Conservation (phyloP, 2,888 invertebrate genomes). For the Nymphalis c-album region DNA sequence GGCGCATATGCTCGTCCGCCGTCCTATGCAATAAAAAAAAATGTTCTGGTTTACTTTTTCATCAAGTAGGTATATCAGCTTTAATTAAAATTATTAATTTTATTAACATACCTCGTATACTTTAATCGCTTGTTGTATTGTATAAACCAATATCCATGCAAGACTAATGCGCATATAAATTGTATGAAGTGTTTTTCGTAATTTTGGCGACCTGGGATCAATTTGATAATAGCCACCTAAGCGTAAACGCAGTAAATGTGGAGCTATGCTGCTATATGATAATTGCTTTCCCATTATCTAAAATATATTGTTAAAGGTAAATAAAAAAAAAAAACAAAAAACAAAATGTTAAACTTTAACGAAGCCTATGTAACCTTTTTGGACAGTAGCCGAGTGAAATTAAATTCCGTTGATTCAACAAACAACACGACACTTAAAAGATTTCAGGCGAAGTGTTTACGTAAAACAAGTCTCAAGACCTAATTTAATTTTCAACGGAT, state of each 20-base stretch:
- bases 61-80: no score
- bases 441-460: slow-evolving; percentile 32
- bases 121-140: slow-evolving; percentile 52
- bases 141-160: slow-evolving; percentile 48
- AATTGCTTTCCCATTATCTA: slow-evolving; percentile 41
- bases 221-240: slow-evolving; percentile 51
- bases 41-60: no score
- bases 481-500: slow-evolving; percentile 34
- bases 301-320: slow-evolving; percentile 29
- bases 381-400: slow-evolving; percentile 36
- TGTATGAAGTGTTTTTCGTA: slow-evolving; percentile 45
- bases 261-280: slow-evolving; percentile 48
- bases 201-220: slow-evolving; percentile 43
- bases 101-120: slow-evolving; percentile 50
- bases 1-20: no score
- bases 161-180: slow-evolving; percentile 49
- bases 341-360: slow-evolving; percentile 28
- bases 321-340: not conserved
- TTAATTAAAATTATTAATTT: no score
- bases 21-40: no score
- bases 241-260: slow-evolving; percentile 50
- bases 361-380: slow-evolving; percentile 22
- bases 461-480: slow-evolving; percentile 31
- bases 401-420: slow-evolving; percentile 39
- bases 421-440: slow-evolving; percentile 34